Evolutionary conservation across 1,140 invertebrate genomes (phyloP).

Genomic region (Phymastichus coffea): DNA sequence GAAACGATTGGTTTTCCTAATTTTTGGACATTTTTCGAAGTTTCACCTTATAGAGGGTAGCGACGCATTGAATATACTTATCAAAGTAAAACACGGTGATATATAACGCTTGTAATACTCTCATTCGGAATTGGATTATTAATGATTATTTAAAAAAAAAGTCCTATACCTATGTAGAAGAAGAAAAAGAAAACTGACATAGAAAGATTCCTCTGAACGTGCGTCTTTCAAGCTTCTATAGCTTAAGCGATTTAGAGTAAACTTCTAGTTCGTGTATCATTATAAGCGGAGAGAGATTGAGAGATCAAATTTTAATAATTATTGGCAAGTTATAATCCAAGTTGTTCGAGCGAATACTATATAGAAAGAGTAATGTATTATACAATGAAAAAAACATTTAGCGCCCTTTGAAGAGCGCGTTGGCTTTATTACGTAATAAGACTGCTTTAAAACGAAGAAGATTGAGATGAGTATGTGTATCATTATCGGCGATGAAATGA

Average conservation of each 20-base stretch:
- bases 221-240: conserved; percentile 28
- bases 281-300: not conserved
- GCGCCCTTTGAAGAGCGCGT: not conserved
- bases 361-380: not conserved
- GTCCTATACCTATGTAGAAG: too few species aligned
- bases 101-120: too few species aligned
- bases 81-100: too few species aligned
- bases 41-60: too few species aligned
- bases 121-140: too few species aligned
- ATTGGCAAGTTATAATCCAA: conserved; percentile 17
- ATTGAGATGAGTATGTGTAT: conserved; percentile 16
- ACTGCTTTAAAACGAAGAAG: conserved; percentile 45
- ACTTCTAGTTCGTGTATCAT: not conserved
- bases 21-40: too few species aligned
- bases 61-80: too few species aligned
- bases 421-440: conserved; percentile 35
- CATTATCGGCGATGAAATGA: conserved; percentile 9
- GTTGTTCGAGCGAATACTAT: not conserved
- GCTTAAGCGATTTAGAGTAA: conserved; percentile 17
- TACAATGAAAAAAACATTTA: too few species aligned
- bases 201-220: conserved; percentile 24
- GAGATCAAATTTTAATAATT: conserved; percentile 6
- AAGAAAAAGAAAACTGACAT: not conserved
- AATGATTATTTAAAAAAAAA: too few species aligned
- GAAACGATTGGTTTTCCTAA: too few species aligned